Evolutionary conservation across 2,113 vertebrate species (phyloP), one percentile per base, ranked within the genome.

Genomic region (Terrapene triunguis): DNA sequence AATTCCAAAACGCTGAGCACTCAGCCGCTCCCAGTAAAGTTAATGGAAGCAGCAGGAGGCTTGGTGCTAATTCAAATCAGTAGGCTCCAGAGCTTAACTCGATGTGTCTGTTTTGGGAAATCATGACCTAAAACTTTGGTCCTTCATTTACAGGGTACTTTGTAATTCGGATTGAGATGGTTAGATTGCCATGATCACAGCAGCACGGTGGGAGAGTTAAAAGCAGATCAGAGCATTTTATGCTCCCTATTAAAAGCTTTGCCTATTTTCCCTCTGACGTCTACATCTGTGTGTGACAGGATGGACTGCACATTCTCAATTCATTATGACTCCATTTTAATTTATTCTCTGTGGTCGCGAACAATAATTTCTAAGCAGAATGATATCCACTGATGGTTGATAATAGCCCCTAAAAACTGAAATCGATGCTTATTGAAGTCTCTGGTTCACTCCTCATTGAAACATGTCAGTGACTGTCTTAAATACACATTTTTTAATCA

Each of bases 361-460:
- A 57, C 78, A 79, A 55, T 29, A 55, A 12, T 84, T 96, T 87
- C 82, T 78, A 82, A 89, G 57, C 69, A 76, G 78, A 78, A 65
- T 83, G 82, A n/a, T 47, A 76, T 21, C 88, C 1, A 11, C 44
- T 85, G 88, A 86, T 65, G 38, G 69, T 44, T 84, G 57, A 27
- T 78, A 72, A 79, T 29, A 81, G 57, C 21, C 48, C 21, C n/a
- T 54, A 82, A 48, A 55, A 57, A 89, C 0, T 22, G 74, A 83
- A 87, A 93, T 13, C 54, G 83, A 74, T 85, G 32, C 85, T 59
- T 59, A 69, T 76, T 5, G 54, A 87, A 87, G 76, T 80, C 72
- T 83, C 82, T 19, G 50, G 29, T 55, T 93, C 82, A 48, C n/a
- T 81, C 44, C 57, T 93, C 78, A 90, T 81, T 89, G 85, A 94